Evolutionary conservation across 53 echinoderm and acorn worm genomes (phyloP).

Genomic region (Henricia sp.): DNA sequence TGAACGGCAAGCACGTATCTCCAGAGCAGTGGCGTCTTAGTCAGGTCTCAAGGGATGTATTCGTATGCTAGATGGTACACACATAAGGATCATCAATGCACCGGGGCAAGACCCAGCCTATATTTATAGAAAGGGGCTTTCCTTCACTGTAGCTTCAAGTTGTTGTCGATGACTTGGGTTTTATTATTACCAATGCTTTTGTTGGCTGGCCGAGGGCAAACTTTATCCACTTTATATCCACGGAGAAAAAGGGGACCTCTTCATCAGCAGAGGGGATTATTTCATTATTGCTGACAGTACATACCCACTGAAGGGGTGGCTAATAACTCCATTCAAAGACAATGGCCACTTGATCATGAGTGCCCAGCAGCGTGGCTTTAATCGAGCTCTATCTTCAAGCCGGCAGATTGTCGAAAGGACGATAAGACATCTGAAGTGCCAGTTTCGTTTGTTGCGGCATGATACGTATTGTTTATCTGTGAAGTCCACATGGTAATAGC

Average conservation of each 20-base stretch:
- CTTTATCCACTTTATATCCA: no score
- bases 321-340: no score
- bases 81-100: conserved; percentile 1
- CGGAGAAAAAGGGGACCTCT: background rate
- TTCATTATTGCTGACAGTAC: background rate
- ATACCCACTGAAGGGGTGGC: no score
- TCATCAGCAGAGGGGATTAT: background rate
- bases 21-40: background rate
- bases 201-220: background rate
- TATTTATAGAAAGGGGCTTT: background rate
- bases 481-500: background rate
- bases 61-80: background rate
- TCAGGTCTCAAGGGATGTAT: background rate
- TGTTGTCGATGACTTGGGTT: background rate
- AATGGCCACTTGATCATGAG: no score
- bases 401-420: background rate
- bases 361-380: no score
- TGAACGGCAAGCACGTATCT: background rate
- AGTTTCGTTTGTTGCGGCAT: background rate
- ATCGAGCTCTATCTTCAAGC: no score
- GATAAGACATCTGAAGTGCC: background rate
- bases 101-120: background rate
- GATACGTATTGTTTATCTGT: conserved; percentile 2
- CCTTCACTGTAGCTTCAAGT: no score
- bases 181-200: background rate